Evolutionary conservation across 2,113 vertebrate genomes (phyloP), one percentile per base, ranked within the genome.

Genomic region (Atlantisia rogersi): DNA sequence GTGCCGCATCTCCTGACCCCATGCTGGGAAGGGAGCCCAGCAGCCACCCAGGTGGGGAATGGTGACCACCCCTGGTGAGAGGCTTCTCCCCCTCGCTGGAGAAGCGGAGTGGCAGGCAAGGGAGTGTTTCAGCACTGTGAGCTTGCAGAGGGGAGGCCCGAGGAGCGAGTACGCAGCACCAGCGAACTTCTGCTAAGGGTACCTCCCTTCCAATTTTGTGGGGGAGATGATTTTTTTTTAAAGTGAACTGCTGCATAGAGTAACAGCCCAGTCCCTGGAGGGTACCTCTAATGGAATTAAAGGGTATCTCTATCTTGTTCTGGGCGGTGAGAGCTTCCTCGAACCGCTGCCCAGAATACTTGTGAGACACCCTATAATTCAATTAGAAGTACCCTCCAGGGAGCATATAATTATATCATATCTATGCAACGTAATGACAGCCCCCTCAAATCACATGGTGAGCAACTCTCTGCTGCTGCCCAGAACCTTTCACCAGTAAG

Each of bases 361-460:
- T 97, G 96, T 94, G 96, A 98, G 97, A 97, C 95, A 97, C 96
- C 96, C 94, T 97, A 86, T 97, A 96, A 98, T 98, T 98, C 95
- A 98, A 96, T 98, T 98, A 98, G 95, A 97, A 95, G 75, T 97
- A 94, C 94, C 94, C 97, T 97, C 95, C 67, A 92, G 97, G 97
- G 97, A 98, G 80, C 89, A 48, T 97, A 96, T 98, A 97, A 98
- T 98, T 97, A 96, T 96, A 96, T 97, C 96, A 84, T 98, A 91
- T 97, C 94, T 96, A 82, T 95, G 95, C 95, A 97, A 97, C 84
- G 77, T 98, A 98, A 97, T 97, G 97, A 98, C 97, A 98, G 87
- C 86, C 94, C 96, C 97, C 92, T 95, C 25, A 5, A 95, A 95
- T 95, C 95, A 94, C 82, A 69, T 92, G 92, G 95, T 95, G 95